These are phyloP conservation scores for Cyclopterus lumpus DNA, from an alignment of 2,797 vertebrate species.

Conservation along the genomic window DNA sequence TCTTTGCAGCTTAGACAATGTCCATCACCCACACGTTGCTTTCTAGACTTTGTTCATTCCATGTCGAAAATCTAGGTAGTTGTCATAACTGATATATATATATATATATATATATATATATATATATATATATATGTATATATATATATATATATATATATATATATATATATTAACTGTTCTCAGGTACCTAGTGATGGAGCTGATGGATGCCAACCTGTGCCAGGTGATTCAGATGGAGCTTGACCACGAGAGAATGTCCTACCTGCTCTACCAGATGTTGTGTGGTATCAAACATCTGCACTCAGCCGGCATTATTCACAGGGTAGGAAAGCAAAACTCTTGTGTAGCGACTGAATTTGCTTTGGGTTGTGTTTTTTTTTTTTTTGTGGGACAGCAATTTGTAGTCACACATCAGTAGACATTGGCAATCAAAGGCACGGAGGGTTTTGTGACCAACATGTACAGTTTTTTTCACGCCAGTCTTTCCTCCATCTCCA, in stretches of 20 bases:
- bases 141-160: no score
- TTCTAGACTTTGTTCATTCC: no score
- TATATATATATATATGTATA: no score
- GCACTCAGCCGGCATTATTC: constrained; percentile 98
- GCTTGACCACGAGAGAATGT: constrained; percentile 98
- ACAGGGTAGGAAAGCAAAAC: constrained; percentile 90
- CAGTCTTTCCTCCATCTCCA: constrained; percentile 56
- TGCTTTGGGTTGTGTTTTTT: not conserved
- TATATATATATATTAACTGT: not conserved
- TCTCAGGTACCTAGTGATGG: constrained; percentile 98
- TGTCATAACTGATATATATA: no score
- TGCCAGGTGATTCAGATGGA: constrained; percentile 99
- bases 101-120: no score
- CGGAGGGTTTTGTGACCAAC: not conserved
- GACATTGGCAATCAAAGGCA: not conserved
- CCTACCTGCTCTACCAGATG: constrained; percentile 99
- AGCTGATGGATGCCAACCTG: constrained; percentile 99
- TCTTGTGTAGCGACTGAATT: not conserved
- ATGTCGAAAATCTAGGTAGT: no score
- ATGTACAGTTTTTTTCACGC: not conserved
- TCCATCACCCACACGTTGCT: no score
- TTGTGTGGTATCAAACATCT: constrained; percentile 99
- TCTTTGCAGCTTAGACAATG: no score
- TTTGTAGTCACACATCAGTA: not conserved
- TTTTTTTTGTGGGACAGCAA: not conserved